These are phyloP conservation scores for Penaeus vannamei DNA, from an alignment of 1,140 invertebrate species.

Conservation along the genomic window DNA sequence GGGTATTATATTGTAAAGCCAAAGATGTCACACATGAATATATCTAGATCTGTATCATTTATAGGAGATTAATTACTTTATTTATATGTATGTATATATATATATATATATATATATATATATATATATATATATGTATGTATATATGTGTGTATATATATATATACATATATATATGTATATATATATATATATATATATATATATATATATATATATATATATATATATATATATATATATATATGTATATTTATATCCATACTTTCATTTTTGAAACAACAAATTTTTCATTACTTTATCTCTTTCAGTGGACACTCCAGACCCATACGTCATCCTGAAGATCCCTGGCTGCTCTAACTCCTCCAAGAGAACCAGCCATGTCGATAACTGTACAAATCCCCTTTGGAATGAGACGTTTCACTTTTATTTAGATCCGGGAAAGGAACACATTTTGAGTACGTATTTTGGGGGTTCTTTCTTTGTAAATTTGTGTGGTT, in stretches of 20 bases:
- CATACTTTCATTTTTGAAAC: neutral
- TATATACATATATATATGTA: no score
- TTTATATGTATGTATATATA: no score
- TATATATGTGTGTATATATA: no score
- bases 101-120: no score
- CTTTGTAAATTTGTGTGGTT: neutral
- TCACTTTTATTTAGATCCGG: conserved; percentile 72
- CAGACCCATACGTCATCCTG: conserved; percentile 73
- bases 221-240: no score
- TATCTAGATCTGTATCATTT: no score
- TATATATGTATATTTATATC: no score
- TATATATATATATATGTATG: no score
- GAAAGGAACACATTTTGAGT: conserved; percentile 61
- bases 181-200: no score
- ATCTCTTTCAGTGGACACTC: conserved; percentile 72
- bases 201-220: no score
- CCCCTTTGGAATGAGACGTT: conserved; percentile 74
- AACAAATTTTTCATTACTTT: neutral
- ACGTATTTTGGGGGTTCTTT: conserved; percentile 16
- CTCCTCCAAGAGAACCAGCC: conserved; percentile 71
- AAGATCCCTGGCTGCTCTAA: conserved; percentile 72
- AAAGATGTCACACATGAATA: no score
- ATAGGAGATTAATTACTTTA: no score
- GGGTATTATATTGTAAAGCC: neutral
- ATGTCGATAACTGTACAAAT: conserved; percentile 72